phyloP scores from a whole-genome alignment of 2,113 vertebrate genomes.

The Balaenoptera acutorostrata region DNA sequence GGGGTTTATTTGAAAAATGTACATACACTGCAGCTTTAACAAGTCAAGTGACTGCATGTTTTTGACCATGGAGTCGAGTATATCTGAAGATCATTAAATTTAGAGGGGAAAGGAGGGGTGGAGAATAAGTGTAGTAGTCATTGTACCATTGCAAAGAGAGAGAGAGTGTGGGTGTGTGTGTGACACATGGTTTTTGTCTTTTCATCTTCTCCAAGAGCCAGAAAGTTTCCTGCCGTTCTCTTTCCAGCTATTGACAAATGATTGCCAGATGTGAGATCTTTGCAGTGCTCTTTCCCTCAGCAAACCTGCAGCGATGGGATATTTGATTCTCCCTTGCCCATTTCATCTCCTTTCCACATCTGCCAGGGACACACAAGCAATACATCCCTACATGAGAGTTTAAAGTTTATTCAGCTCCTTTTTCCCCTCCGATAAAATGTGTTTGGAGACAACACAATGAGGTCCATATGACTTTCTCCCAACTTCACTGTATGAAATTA shows the following conservation, averaged over 20 bases:
- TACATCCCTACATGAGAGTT: conserved; percentile 88
- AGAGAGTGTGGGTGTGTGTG: conserved; percentile 20
- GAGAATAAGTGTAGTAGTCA: conserved; percentile 86
- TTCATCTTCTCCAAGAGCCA: conserved; percentile 95
- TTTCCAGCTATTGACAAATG: conserved; percentile 96
- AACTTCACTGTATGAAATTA: conserved; percentile 70
- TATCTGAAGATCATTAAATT: conserved; percentile 85
- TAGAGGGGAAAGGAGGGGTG: not conserved
- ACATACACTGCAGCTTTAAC: conserved; percentile 81
- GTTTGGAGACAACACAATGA: conserved; percentile 82
- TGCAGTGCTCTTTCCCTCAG: conserved; percentile 83
- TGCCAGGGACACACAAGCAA: conserved; percentile 89
- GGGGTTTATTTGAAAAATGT: conserved; percentile 85
- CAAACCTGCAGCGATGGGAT: conserved; percentile 87
- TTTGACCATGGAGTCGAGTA: conserved; percentile 78
- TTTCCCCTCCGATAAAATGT: conserved; percentile 72
- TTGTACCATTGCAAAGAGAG: conserved; percentile 85
- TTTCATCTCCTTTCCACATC: conserved; percentile 92
- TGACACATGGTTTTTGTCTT: conserved; percentile 96
- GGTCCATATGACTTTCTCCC: conserved; percentile 77
- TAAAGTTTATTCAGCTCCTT: conserved; percentile 85
- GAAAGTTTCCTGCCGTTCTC: conserved; percentile 97
- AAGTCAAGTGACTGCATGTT: conserved; percentile 82
- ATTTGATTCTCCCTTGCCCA: conserved; percentile 87
- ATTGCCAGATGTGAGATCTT: conserved; percentile 97